These are phyloP conservation scores for Anastrepha ludens DNA, from an alignment of 1,140 invertebrate genomes.

Conservation along the genomic window DNA sequence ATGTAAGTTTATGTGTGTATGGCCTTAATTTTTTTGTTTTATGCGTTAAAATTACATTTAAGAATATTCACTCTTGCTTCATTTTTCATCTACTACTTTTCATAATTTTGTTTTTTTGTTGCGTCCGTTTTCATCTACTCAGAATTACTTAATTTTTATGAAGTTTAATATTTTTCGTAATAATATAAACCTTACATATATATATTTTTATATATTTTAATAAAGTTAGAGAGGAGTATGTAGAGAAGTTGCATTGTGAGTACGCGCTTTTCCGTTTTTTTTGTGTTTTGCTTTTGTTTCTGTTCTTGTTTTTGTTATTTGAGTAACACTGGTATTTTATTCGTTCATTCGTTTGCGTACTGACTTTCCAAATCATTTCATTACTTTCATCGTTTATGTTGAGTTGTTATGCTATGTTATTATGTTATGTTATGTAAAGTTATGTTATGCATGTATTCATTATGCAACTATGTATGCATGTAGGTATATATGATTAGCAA, in stretches of 20 bases:
- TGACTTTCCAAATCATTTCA: neutral
- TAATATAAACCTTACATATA: slow-evolving; percentile 42
- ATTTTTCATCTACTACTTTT: slow-evolving; percentile 32
- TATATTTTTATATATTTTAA: neutral
- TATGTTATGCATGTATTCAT: too few species aligned
- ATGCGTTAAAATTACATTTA: slow-evolving; percentile 45
- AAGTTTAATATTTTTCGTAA: slow-evolving; percentile 33
- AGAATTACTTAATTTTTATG: neutral
- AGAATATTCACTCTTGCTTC: slow-evolving; percentile 35
- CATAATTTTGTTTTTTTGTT: neutral
- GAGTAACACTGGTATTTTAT: neutral
- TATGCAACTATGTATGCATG: neutral
- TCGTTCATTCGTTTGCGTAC: neutral
- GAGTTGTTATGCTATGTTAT: too few species aligned
- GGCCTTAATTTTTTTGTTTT: neutral
- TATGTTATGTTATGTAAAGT: too few species aligned
- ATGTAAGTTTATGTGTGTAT: neutral
- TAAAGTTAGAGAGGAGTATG: slow-evolving; percentile 36
- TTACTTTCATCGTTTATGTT: neutral
- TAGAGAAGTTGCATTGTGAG: slow-evolving; percentile 16
- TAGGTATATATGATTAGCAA: neutral
- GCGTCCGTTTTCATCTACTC: neutral
- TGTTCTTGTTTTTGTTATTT: neutral
- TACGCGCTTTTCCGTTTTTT: neutral
- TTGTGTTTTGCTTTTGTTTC: neutral